Conservation (phyloP, 2,113 vertebrate genomes). For the Hepsetus odoe region DNA sequence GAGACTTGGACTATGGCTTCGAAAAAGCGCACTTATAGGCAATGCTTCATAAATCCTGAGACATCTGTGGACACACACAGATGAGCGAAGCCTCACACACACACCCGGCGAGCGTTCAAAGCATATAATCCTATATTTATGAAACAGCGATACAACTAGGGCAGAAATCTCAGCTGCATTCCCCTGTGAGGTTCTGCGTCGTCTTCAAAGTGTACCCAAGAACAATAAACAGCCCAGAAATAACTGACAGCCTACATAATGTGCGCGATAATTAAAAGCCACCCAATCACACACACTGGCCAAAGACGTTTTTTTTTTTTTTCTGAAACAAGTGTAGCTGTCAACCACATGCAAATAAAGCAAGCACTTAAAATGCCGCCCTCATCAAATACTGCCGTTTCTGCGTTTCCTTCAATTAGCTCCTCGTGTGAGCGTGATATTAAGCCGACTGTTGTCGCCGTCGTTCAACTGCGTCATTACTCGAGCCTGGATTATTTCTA, state of each 20-base stretch:
- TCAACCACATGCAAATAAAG: neutral
- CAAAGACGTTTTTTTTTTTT: neutral
- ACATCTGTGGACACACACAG: neutral
- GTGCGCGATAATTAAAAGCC: neutral
- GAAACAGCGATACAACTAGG: slow-evolving; percentile 1
- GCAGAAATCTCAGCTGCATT: neutral
- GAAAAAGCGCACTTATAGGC: neutral
- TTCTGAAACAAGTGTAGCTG: slow-evolving; percentile 6
- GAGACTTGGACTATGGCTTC: slow-evolving; percentile 19
- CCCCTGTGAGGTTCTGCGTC: neutral
- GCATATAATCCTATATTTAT: slow-evolving; percentile 6
- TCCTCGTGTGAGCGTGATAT: neutral
- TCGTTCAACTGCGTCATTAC: neutral
- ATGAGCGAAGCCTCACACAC: neutral
- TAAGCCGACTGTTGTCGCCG: neutral
- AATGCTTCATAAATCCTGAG: neutral
- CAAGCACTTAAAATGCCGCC: neutral
- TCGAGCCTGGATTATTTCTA: neutral
- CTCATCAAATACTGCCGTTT: neutral
- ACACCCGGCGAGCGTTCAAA: neutral
- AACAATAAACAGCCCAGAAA: neutral
- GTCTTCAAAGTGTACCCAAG: neutral
- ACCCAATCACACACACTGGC: neutral
- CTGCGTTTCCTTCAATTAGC: neutral
- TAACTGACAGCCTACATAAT: neutral